phyloP scores from a whole-genome alignment of 2,113 vertebrate genomes.

The Plectropomus leopardus region DNA sequence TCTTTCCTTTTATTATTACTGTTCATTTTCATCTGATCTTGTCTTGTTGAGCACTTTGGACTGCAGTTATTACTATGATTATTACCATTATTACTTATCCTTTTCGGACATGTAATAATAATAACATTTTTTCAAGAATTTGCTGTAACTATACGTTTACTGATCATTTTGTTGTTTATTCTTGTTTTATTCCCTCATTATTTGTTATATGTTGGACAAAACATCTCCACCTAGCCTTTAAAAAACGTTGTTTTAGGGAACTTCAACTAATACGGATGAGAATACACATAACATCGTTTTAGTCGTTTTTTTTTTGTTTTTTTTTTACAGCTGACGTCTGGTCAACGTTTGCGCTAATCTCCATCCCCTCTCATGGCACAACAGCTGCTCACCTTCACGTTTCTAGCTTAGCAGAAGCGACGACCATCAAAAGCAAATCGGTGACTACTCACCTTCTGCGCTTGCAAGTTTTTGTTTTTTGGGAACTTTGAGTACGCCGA shows the following conservation, averaged over 20 bases:
- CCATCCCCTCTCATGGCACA: neutral
- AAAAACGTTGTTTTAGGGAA: neutral
- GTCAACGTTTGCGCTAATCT: too few species aligned
- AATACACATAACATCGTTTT: neutral
- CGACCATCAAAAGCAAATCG: constrained; percentile 20
- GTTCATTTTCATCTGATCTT: too few species aligned
- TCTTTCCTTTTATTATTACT: too few species aligned
- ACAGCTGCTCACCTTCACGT: constrained; percentile 1
- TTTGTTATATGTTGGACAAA: too few species aligned
- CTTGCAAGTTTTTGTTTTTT: neutral
- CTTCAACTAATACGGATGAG: neutral
- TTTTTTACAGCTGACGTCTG: neutral
- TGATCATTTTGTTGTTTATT: too few species aligned
- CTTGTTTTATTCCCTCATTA: too few species aligned
- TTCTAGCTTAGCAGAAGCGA: constrained; percentile 18
- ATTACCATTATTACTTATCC: too few species aligned
- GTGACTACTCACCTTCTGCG: constrained; percentile 57
- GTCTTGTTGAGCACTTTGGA: too few species aligned
- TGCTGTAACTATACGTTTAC: too few species aligned
- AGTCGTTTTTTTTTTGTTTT: neutral
- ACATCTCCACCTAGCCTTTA: neutral
- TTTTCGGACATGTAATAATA: too few species aligned
- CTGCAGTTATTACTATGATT: too few species aligned
- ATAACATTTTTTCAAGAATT: too few species aligned
- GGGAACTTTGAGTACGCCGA: constrained; percentile 12